These are phyloP conservation scores for Sarcophaga carnaria DNA, from an alignment of 2,888 invertebrate species.

Conservation along the genomic window DNA sequence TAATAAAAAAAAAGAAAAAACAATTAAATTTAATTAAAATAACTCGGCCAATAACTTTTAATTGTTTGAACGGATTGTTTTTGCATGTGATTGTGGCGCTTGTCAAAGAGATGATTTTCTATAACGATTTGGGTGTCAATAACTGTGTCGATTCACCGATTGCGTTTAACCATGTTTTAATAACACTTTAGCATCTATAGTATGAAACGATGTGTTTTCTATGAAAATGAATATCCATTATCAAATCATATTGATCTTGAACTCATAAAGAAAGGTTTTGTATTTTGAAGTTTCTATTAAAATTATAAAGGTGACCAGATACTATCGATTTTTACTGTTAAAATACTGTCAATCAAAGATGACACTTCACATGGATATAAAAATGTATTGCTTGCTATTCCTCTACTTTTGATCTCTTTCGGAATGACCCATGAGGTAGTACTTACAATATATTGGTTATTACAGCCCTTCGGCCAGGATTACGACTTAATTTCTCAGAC, in stretches of 20 bases:
- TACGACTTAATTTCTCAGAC: no score
- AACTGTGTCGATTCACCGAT: neutral
- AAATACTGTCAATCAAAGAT: no score
- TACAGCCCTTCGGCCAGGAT: no score
- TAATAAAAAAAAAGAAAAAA: neutral
- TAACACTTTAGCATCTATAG: neutral
- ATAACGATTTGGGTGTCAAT: neutral
- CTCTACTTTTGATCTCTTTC: no score
- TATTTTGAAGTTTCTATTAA: neutral
- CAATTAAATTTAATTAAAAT: conserved; percentile 69
- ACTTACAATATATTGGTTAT: no score
- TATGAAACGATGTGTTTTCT: neutral
- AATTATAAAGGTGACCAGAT: no score
- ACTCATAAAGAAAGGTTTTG: neutral
- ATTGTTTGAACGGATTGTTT: conserved; percentile 20
- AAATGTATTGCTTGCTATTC: no score
- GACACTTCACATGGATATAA: no score
- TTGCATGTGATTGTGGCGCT: neutral
- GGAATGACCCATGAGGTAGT: no score
- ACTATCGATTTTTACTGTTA: no score
- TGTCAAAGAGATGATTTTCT: neutral
- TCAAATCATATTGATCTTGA: neutral
- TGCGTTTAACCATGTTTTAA: neutral
- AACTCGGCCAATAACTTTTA: conserved; percentile 71
- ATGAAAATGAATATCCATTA: neutral